phyloP scores from a whole-genome alignment of 2,113 vertebrate genomes.

The Ptychochromis oligacanthus region DNA sequence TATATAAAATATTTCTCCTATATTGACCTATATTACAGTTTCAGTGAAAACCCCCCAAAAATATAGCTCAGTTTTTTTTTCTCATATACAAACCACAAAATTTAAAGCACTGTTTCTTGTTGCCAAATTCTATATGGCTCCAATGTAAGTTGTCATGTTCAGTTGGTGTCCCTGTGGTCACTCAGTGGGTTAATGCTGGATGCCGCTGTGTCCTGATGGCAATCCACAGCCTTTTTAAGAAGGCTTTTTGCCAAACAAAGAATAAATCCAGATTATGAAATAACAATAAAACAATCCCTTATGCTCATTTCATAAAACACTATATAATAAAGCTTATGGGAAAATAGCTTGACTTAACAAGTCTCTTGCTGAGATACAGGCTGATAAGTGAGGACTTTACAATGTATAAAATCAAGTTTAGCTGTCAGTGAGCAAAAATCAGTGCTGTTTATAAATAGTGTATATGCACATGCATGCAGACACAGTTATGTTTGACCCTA shows the following conservation, averaged over 20 bases:
- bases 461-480: background rate
- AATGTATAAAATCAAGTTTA: constrained; percentile 2
- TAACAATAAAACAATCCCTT: constrained; percentile 79
- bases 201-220: constrained; percentile 28
- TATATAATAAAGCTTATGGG: constrained; percentile 59
- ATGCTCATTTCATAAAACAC: constrained; percentile 76
- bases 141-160: background rate
- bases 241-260: constrained; percentile 74
- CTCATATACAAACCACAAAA: background rate
- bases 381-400: background rate
- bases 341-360: constrained; percentile 34
- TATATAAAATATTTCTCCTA: no score
- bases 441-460: background rate
- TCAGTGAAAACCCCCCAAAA: background rate
- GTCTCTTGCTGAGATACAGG: constrained; percentile 20
- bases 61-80: background rate
- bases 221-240: constrained; percentile 67
- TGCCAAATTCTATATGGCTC: background rate
- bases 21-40: background rate
- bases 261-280: constrained; percentile 81
- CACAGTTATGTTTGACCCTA: background rate
- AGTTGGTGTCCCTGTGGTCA: constrained; percentile 1
- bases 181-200: constrained; percentile 58
- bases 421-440: background rate
- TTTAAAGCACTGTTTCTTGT: background rate